A percentile compares a stretch with the other conserved stretches of the same genome.
Conservation (phyloP, 2,113 vertebrate genomes). For the Pomatostomus ruficeps region DNA sequence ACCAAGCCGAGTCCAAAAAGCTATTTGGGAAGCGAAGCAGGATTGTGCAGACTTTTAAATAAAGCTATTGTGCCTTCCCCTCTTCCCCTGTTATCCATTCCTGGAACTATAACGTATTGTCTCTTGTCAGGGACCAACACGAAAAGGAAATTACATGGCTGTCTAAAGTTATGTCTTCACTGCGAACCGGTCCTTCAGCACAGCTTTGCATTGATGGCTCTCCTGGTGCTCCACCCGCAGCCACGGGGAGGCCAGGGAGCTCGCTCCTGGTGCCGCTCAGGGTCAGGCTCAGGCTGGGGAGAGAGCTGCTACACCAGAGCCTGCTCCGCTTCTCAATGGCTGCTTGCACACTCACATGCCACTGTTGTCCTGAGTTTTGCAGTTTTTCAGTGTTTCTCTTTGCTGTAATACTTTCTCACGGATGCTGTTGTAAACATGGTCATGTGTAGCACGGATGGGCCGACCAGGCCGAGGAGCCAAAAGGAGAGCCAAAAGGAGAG, state of each 20-base stretch:
- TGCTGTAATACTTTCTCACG: too few species aligned
- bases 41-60: constrained; percentile 8
- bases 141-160: constrained; percentile 56
- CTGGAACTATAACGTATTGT: constrained; percentile 42
- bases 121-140: constrained; percentile 34
- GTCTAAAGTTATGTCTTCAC: constrained; percentile 54
- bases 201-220: constrained; percentile 38
- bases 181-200: constrained; percentile 14
- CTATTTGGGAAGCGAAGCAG: constrained; percentile 8
- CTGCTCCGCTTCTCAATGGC: too few species aligned
- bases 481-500: too few species aligned
- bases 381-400: too few species aligned
- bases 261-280: neutral
- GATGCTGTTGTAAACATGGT: too few species aligned
- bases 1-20: neutral
- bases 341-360: too few species aligned
- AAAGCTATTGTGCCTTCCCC: neutral
- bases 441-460: too few species aligned
- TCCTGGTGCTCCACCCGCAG: neutral
- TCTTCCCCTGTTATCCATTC: neutral
- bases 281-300: neutral
- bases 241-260: neutral
- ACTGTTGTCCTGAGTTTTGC: too few species aligned
- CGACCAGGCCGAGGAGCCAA: too few species aligned
- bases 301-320: too few species aligned